phyloP scores from a whole-genome alignment of 2,113 vertebrate genomes.

The Gobiocypris rarus region DNA sequence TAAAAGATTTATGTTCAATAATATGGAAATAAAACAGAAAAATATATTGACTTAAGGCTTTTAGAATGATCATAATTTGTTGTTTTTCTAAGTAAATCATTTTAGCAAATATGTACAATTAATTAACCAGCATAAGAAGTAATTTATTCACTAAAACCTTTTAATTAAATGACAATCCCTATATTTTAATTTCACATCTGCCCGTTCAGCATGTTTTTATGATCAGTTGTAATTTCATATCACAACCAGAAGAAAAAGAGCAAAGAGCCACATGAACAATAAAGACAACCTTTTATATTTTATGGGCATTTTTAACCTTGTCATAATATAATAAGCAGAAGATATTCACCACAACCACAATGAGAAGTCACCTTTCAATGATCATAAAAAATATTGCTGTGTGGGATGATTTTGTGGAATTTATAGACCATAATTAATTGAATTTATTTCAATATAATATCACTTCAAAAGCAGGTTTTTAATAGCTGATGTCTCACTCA shows the following conservation, averaged over 20 bases:
- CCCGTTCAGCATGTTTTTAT: neutral
- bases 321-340: neutral
- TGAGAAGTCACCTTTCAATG: constrained; percentile 56
- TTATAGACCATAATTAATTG: constrained; percentile 62
- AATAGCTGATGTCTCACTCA: constrained; percentile 50
- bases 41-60: neutral
- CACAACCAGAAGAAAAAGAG: no score
- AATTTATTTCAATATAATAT: constrained; percentile 62
- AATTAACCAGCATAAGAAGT: neutral
- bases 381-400: constrained; percentile 65
- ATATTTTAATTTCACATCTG: neutral
- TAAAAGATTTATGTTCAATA: neutral
- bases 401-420: constrained; percentile 61
- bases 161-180: neutral
- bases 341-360: constrained; percentile 19
- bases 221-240: neutral
- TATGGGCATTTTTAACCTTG: neutral
- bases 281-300: neutral
- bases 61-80: neutral
- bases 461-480: constrained; percentile 58
- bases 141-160: neutral
- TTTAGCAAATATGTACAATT: neutral
- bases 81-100: neutral
- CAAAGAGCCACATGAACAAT: neutral
- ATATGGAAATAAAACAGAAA: neutral